These are phyloP conservation scores for Cistogaster globosa DNA, from an alignment of 2,888 invertebrate species.

Conservation along the genomic window DNA sequence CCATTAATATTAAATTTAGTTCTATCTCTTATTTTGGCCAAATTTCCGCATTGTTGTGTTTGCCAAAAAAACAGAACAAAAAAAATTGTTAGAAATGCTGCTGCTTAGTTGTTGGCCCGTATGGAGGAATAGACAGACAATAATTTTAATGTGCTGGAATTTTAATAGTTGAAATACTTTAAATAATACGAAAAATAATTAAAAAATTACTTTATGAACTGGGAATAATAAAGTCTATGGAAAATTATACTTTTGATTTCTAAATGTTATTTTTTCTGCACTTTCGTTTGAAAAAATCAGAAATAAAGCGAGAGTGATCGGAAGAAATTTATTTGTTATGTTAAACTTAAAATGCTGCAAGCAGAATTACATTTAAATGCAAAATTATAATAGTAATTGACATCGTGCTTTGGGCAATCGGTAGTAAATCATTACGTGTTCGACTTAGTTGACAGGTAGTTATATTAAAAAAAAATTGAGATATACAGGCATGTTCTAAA, in stretches of 20 bases:
- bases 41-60: constrained; percentile 68
- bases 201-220: constrained; percentile 23
- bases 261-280: not conserved
- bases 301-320: too few relatives aligned
- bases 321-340: too few relatives aligned
- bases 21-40: constrained; percentile 56
- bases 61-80: constrained; percentile 55
- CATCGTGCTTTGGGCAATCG: too few relatives aligned
- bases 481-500: too few relatives aligned
- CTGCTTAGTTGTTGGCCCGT: too few relatives aligned
- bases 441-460: too few relatives aligned
- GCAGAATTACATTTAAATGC: too few relatives aligned
- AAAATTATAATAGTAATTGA: too few relatives aligned
- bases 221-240: not conserved
- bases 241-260: not conserved
- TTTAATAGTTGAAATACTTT: constrained; percentile 45
- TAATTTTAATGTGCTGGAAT: constrained; percentile 26
- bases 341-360: too few relatives aligned
- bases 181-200: constrained; percentile 1
- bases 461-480: too few relatives aligned
- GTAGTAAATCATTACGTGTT: too few relatives aligned
- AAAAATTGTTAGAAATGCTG: not conserved
- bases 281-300: constrained; percentile 24
- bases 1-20: constrained; percentile 49
- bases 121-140: too few relatives aligned